Percentiles rank a stretch among this genome's conserved stretches.
Conservation (phyloP, 2,797 vertebrate species). For the Enteromius mattozi region DNA sequence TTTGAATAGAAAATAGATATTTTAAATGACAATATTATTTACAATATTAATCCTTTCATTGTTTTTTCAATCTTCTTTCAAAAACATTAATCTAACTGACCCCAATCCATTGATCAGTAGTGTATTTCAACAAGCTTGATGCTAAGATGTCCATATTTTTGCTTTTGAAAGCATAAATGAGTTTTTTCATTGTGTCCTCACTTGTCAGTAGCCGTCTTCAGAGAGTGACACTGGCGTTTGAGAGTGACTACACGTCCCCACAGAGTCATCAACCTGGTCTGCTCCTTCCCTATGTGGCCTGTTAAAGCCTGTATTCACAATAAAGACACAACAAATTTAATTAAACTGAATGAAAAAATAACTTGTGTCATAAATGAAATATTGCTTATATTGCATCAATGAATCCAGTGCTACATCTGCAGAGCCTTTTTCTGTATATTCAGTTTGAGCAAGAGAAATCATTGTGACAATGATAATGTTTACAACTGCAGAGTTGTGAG, state of each 20-base stretch:
- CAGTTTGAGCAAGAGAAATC: neutral
- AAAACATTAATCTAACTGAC: neutral
- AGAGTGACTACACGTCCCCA: constrained; percentile 86
- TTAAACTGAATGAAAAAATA: neutral
- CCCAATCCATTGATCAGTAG: neutral
- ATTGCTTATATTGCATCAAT: neutral
- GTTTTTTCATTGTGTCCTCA: constrained; percentile 55
- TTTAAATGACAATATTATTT: neutral
- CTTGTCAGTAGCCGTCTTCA: constrained; percentile 90
- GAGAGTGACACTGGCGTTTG: constrained; percentile 81
- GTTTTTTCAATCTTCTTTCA: neutral
- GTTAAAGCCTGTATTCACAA: constrained; percentile 71
- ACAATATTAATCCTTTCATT: neutral
- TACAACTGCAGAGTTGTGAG: neutral
- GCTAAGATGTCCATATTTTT: neutral
- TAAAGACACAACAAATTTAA: neutral
- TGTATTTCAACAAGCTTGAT: neutral
- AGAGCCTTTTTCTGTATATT: neutral
- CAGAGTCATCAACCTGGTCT: constrained; percentile 76
- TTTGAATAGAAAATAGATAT: neutral
- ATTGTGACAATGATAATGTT: neutral
- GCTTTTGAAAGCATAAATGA: neutral
- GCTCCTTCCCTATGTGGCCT: constrained; percentile 75
- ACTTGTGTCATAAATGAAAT: neutral
- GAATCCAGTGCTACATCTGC: neutral